Evolutionary conservation across 2,888 invertebrate genomes (phyloP), one percentile per base, ranked within the genome.

Genomic region (Drosophila paracracens): DNA sequence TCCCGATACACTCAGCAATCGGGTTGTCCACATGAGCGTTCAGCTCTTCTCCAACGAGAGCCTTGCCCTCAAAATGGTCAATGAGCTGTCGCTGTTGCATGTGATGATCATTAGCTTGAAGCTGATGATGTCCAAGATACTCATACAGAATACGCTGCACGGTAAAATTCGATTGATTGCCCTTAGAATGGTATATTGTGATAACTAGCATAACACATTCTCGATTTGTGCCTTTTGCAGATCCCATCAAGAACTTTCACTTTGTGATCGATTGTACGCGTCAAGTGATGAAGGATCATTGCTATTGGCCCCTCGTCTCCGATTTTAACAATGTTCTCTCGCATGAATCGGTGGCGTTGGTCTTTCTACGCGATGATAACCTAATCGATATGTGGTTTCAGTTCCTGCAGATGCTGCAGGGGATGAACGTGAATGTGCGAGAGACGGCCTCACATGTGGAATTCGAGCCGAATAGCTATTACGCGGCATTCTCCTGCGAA

Each of bases 21-120:
- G 99, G 56, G 98, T 99, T 1, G 99, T 99, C 1, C 99, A 99
- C 94, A 98, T 99, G 94, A 98, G 98, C 88, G 99, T 99, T 6
- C 97, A 99, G 94, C 94, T 99, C 67, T 99, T 99, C 94, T 98
- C 98, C 80, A 99, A 99, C 93, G 98, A 99, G 93, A 96, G 96
- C 61, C 94, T 99, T 25, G 98, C 99, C 2, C 94, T 97, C 48
- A 95, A 97, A 90, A 98, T 99, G 97, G 97, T 98, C 7, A 96
- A 98, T 88, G 96, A 98, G 86, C 94, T 98, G 64, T 97, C 97
- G 87, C 94, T 99, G 31, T 94, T 99, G 11, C 97, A 98, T 92
- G 97, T 98, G 43, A 98, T 99, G 97, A 97, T 98, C 59, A 95
- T 97, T 70, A 97, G 97, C 91, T 94, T 98, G 61, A 96, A 96